Percentiles rank a stretch among this genome's conserved stretches.
Evolutionary conservation across 2,797 vertebrate genomes (phyloP).

Genomic region (Gymnodraco acuticeps): DNA sequence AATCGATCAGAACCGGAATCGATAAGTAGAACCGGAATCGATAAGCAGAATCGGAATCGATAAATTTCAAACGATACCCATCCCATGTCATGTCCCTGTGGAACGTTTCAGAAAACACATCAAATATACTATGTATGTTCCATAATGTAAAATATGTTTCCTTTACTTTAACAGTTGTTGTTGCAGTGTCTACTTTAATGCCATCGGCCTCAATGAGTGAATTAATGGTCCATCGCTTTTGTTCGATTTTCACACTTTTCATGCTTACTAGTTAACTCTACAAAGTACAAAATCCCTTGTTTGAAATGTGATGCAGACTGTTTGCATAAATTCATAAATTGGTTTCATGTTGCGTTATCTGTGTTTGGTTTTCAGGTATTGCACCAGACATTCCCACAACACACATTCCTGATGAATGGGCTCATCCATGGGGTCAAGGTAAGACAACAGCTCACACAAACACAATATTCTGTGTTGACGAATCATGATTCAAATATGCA

Average conservation of each 20-base stretch:
- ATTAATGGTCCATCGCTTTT: background rate
- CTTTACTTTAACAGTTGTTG: background rate
- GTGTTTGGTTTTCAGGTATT: slow-evolving; percentile 85
- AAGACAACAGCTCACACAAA: slow-evolving; percentile 31
- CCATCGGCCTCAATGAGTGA: background rate
- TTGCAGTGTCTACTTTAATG: background rate
- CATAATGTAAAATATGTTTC: background rate
- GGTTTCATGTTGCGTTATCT: slow-evolving; percentile 49
- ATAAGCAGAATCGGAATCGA: too few relatives aligned
- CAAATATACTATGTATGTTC: background rate
- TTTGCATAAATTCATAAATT: slow-evolving; percentile 8
- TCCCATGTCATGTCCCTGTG: background rate
- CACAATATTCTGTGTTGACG: background rate
- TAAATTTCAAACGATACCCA: too few relatives aligned
- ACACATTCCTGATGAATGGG: slow-evolving; percentile 95
- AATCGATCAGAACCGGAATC: too few relatives aligned
- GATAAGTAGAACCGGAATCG: too few relatives aligned
- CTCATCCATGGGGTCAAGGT: slow-evolving; percentile 96
- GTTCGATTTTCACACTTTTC: background rate
- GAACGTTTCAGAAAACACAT: background rate
- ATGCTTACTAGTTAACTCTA: background rate
- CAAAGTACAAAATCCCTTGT: background rate
- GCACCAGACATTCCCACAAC: slow-evolving; percentile 93
- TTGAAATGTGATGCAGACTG: background rate
- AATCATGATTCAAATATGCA: too few relatives aligned